Base-by-base conservation (phyloP, 2,888 invertebrate genomes). In the Ariolimax columbianus region DNA sequence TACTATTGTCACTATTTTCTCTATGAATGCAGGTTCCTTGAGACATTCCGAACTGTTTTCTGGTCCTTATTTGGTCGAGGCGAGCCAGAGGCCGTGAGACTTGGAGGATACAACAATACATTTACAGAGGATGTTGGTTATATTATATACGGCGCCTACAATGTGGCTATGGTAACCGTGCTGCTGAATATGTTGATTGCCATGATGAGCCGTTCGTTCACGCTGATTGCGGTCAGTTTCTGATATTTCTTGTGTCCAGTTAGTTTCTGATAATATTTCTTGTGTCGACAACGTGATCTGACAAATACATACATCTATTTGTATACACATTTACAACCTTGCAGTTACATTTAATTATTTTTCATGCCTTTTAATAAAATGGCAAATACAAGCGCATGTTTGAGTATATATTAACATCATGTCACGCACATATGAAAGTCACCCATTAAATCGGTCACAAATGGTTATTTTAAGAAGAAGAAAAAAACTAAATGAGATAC, bases 111-210 rank as follows among this genome's bases (percentile, higher is more conserved):
- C 85, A 88, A 90, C n/a, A 88, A 90, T 85, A 92, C 94, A 86
- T 94, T 95, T 85, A 95, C 95, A 26, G 94, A 94, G 89, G 93
- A 93, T 86, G 93, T 95, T 33, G 95, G 95, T 30, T 94, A 94
- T 87, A 94, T 94, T 85, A 92, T 95, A 89, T 95, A 94, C 90
- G 94, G 95, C 85, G 93, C 93, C 87, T 95, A 95, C 90, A 94
- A 95, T 89, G 93, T 94, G 86, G 93, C 94, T 73, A 94, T 94
- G 77, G 95, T 95, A 72, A 94, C 95, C 86, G 94, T 95, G 0
- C 90, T 93, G 66, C 77, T 96, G 84, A 97, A 96, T 92, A 96
- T 96, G 96, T 88, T 94, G 11, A 96, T 96, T 90, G 96, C 96
- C 11, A 92, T 94, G 91, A 96, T 96, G 96, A 96, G 96, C 96